Evolutionary conservation across 2,797 vertebrate genomes (phyloP).

Genomic region (Sylvilagus floridanus): DNA sequence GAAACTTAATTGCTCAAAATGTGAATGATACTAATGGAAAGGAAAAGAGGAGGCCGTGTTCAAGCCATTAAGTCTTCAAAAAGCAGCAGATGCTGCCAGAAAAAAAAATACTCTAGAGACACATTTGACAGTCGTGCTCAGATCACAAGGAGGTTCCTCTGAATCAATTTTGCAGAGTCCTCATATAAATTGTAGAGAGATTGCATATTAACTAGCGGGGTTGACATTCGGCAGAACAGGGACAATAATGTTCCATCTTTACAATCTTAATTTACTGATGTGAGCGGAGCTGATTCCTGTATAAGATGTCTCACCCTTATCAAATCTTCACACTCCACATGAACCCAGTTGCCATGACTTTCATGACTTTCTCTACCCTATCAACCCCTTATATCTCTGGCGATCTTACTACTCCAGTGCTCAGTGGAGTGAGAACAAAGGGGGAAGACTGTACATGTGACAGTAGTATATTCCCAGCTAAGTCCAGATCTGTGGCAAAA

Average conservation of each 20-base stretch:
- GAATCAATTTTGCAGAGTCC: conserved; percentile 73
- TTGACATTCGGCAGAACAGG: background rate
- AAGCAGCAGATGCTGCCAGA: conserved; percentile 76
- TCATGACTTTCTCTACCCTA: background rate
- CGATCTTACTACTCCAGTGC: background rate
- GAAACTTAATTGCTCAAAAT: conserved; percentile 82
- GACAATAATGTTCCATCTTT: background rate
- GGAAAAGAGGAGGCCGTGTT: conserved; percentile 73
- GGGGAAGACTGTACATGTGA: background rate
- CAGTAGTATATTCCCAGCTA: background rate
- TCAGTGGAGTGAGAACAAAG: background rate
- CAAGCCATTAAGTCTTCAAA: conserved; percentile 82
- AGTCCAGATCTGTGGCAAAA: background rate
- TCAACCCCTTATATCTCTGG: background rate
- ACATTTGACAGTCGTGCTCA: conserved; percentile 65
- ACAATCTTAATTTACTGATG: conserved; percentile 29
- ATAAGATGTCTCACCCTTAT: background rate
- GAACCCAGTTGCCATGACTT: background rate
- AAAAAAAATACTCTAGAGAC: conserved; percentile 76
- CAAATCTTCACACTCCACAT: background rate
- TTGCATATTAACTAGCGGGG: background rate
- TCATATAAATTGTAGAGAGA: conserved; percentile 61
- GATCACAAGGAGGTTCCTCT: conserved; percentile 74
- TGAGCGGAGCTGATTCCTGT: background rate
- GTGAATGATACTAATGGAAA: conserved; percentile 80